Evolutionary conservation across 2,888 invertebrate genomes (phyloP).

Genomic region (Drosophila kanekoi): DNA sequence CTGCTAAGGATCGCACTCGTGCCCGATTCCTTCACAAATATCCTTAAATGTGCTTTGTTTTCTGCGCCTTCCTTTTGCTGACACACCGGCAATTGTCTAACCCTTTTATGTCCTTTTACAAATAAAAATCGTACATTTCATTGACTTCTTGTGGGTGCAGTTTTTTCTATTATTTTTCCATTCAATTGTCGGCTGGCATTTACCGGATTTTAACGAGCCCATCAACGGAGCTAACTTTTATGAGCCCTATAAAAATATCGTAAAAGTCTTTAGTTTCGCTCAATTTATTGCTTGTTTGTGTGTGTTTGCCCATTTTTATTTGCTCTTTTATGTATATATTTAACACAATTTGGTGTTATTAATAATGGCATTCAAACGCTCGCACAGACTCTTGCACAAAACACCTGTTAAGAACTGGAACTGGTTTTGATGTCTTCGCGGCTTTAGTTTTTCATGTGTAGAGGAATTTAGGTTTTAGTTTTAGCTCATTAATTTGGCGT

Average conservation of each 20-base stretch:
- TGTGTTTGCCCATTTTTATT: constrained; percentile 30
- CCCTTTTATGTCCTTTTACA: constrained; percentile 43
- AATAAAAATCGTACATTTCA: constrained; percentile 28
- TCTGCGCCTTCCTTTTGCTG: constrained; percentile 21
- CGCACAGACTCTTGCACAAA: constrained; percentile 34
- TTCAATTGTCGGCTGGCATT: constrained; percentile 42
- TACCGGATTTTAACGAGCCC: constrained; percentile 52
- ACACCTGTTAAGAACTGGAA: constrained; percentile 70
- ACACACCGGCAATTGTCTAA: constrained; percentile 45
- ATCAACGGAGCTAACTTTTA: constrained; percentile 50
- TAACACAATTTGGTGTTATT: constrained; percentile 67
- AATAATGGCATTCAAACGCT: constrained; percentile 63
- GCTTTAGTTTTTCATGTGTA: constrained; percentile 18
- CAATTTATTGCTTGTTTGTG: constrained; percentile 40
- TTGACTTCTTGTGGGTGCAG: constrained; percentile 67
- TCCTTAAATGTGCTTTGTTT: constrained; percentile 45
- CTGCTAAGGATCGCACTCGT: constrained; percentile 39
- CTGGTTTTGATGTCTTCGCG: constrained; percentile 55
- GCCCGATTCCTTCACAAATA: constrained; percentile 54
- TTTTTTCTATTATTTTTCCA: constrained; percentile 13
- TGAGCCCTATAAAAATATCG: constrained; percentile 51
- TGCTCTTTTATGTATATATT: constrained; percentile 38
- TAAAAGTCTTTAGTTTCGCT: constrained; percentile 46
- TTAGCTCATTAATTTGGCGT: constrained; percentile 54
- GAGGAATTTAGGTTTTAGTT: constrained; percentile 26